Evolutionary conservation across 1,140 invertebrate genomes (phyloP), one percentile per base, ranked within the genome.

Genomic region (Piezodorus guildinii): DNA sequence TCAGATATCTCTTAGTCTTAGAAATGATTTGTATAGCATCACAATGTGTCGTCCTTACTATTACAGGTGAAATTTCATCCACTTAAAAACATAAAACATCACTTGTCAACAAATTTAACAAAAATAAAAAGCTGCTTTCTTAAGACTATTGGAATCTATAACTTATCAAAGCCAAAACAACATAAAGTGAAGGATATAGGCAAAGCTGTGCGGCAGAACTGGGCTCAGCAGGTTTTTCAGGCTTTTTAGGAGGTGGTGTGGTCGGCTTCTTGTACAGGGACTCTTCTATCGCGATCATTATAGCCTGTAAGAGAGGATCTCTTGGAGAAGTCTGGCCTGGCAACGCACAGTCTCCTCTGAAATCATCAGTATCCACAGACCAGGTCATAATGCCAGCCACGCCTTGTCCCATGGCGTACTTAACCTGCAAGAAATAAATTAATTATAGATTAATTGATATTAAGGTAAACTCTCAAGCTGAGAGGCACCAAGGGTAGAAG

Each of bases 281-380:
- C 16, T 60, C 58, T 44, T 60, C 30, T 16, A 64, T 54, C 10
- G 63, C 56, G 1, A n/a, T 44, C 16, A 30, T 49, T 19, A 64
- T 64, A n/a, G 56, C 34, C 21, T 60, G 30, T 10, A 64, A 58
- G 2, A 64, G 25, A 23, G 63, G 54, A 25, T 64, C 25, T 25
- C 43, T 60, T 2, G 54, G 43, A 12, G 6, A 34, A 10, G n/a
- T 46, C 27, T 43, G 58, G 12, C 56, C 46, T 25, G 63, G 58
- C 3, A 19, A 21, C 6, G 19, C 68, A 68, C 86, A 88, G 30
- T 79, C 76, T 0, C 86, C 87, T 1, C 74, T 74, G 70, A 90
- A 90, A 71, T 89, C 86, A 66, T 89, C 86, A 0, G 84, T 88
- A 68, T 89, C 86, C 45, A 88, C 81, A 5, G 78, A 73, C 76